Base-by-base conservation (phyloP, 2,888 invertebrate species). In the Ametastegia equiseti region DNA sequence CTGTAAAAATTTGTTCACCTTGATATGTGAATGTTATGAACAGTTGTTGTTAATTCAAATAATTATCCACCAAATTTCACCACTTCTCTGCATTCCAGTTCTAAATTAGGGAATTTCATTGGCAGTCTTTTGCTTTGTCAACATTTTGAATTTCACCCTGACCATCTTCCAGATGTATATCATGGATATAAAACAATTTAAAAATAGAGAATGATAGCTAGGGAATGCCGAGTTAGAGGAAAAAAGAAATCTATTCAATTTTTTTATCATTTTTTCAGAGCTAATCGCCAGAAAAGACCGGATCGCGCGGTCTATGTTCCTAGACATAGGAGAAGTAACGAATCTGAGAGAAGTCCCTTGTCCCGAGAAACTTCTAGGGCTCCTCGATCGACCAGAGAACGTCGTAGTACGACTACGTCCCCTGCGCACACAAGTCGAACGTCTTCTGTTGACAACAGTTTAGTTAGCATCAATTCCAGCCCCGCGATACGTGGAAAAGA, bases 261-360 rank as follows among this genome's bases (percentile, higher is more conserved):
- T 33, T 30, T 80, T 33, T 69, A 71, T 65, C 7, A 23, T 78
- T 50, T 81, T 81, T 81, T 11, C 84, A 90, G 90, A 81, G 86
- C 85, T 15, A 88, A 85, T 54, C 86, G 89, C 13, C 89, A 88
- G 65, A 94, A 95, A 81, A 94, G 96, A 85, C 97, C 97, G 71
- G 97, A 97, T 91, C 94, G 95, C 57, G 96, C 96, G 27, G 95
- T 96, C 77, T 97, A 97, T 93, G 95, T 97, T 83, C 97, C 97
- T 82, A 93, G 95, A 88, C 95, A 95, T 83, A 93, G 95, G 83
- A 93, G 95, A 82, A 87, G 86, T 42, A 67, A 90, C 36, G 89
- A 92, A n/a, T 91, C 92, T 6, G 88, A 86, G 67, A 85, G 67
- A 13, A 82, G 39, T 60, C 80, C 69, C 11, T 79, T 78, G 19